phyloP scores from a whole-genome alignment of 1,140 invertebrate genomes.

The Drosophila nigrodunni region DNA sequence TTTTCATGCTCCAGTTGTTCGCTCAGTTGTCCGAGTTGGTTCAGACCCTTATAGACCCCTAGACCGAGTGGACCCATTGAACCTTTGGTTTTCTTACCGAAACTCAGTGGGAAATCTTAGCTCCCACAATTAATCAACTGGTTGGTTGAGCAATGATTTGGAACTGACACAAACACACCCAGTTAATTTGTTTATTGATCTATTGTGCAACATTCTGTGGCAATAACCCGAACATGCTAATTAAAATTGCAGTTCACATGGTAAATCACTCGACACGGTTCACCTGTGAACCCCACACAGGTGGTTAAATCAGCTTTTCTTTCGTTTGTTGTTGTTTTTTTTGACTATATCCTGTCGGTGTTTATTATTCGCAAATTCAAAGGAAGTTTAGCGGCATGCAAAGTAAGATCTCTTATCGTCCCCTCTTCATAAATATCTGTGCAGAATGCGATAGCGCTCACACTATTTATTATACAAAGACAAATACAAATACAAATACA shows the following conservation, averaged over 20 bases:
- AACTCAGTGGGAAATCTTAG: slow-evolving; percentile 71
- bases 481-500: slow-evolving; percentile 64
- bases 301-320: not conserved
- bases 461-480: slow-evolving; percentile 78
- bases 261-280: slow-evolving; percentile 49
- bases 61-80: not conserved
- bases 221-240: slow-evolving; percentile 67
- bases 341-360: slow-evolving; percentile 63
- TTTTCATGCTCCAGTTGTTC: slow-evolving; percentile 40
- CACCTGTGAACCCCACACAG: slow-evolving; percentile 61
- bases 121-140: slow-evolving; percentile 82
- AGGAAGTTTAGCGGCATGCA: slow-evolving; percentile 58
- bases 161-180: slow-evolving; percentile 66
- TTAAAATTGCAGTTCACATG: slow-evolving; percentile 63
- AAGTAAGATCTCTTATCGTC: slow-evolving; percentile 74
- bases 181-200: slow-evolving; percentile 77
- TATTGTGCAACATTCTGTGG: slow-evolving; percentile 54
- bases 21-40: not conserved
- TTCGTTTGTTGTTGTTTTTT: no score
- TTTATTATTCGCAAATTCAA: slow-evolving; percentile 53
- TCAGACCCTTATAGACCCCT: not conserved
- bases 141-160: slow-evolving; percentile 60
- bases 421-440: slow-evolving; percentile 73
- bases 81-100: not conserved
- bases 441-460: slow-evolving; percentile 70